A percentile compares a stretch with the other conserved stretches of the same genome.
phyloP scores from a whole-genome alignment of 2,888 invertebrate species.

The Augochlorella aurata region DNA sequence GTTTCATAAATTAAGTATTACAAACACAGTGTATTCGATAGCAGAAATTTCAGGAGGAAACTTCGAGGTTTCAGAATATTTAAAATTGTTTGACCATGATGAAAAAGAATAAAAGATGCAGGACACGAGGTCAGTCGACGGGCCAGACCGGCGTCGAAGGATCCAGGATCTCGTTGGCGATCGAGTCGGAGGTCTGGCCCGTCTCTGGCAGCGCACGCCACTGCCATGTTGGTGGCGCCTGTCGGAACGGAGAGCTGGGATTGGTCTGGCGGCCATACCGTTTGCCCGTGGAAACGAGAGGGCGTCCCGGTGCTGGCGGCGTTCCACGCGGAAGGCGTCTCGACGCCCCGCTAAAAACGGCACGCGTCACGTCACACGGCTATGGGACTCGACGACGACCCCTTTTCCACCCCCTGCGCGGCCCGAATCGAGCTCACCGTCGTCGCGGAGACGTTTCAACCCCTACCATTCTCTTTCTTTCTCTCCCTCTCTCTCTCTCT shows the following conservation, averaged over 20 bases:
- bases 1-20: too few species aligned
- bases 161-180: neutral
- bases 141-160: neutral
- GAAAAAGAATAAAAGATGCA: too few species aligned
- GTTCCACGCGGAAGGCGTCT: conserved; percentile 73
- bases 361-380: conserved; percentile 77
- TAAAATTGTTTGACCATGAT: too few species aligned
- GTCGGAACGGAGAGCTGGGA: conserved; percentile 56
- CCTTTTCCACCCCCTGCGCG: conserved; percentile 31
- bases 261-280: conserved; percentile 73
- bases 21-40: too few species aligned
- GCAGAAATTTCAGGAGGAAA: too few species aligned
- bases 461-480: conserved; percentile 8
- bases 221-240: conserved; percentile 78
- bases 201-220: conserved; percentile 69
- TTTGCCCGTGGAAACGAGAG: conserved; percentile 69
- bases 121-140: neutral
- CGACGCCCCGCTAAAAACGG: conserved; percentile 77
- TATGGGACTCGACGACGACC: conserved; percentile 61
- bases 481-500: neutral
- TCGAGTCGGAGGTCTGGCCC: conserved; percentile 34
- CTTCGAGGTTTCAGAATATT: too few species aligned
- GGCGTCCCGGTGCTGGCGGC: conserved; percentile 65
- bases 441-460: conserved; percentile 1
- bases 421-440: conserved; percentile 2